Evolutionary conservation across 2,797 vertebrate genomes (phyloP).

Genomic region (Sebastes trivittatus): DNA sequence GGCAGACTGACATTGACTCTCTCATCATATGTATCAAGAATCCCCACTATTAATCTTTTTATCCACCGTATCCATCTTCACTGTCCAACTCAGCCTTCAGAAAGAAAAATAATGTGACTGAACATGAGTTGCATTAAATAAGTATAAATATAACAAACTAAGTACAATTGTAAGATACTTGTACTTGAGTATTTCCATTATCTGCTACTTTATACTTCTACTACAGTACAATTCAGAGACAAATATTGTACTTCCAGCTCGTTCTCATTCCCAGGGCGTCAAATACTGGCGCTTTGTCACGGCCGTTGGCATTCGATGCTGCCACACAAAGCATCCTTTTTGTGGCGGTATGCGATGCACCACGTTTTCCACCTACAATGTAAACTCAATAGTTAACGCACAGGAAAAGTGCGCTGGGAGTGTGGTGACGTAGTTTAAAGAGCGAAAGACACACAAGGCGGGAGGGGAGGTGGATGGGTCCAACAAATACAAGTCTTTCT

Average conservation of each 20-base stretch:
- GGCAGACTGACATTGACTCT: conserved; percentile 15
- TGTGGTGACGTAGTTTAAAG: too few relatives aligned
- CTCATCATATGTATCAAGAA: neutral
- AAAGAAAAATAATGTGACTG: neutral
- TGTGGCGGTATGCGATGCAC: too few relatives aligned
- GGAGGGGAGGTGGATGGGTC: too few relatives aligned
- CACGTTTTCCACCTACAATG: too few relatives aligned
- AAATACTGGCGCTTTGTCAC: too few relatives aligned
- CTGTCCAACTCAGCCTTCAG: neutral
- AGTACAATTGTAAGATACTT: neutral
- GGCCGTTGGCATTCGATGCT: too few relatives aligned
- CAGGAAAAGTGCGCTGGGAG: too few relatives aligned
- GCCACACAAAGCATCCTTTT: too few relatives aligned
- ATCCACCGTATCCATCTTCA: neutral
- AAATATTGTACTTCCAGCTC: neutral
- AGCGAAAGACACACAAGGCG: too few relatives aligned
- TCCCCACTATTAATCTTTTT: neutral
- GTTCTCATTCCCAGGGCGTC: accelerated
- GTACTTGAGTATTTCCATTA: neutral
- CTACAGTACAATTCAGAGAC: neutral
- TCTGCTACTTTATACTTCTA: neutral
- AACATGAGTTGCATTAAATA: neutral
- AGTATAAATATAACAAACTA: neutral
- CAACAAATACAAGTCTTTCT: too few relatives aligned
- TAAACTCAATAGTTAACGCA: too few relatives aligned